phyloP scores from a whole-genome alignment of 64 coral and sea anemone species.

The Acropora yongei region DNA sequence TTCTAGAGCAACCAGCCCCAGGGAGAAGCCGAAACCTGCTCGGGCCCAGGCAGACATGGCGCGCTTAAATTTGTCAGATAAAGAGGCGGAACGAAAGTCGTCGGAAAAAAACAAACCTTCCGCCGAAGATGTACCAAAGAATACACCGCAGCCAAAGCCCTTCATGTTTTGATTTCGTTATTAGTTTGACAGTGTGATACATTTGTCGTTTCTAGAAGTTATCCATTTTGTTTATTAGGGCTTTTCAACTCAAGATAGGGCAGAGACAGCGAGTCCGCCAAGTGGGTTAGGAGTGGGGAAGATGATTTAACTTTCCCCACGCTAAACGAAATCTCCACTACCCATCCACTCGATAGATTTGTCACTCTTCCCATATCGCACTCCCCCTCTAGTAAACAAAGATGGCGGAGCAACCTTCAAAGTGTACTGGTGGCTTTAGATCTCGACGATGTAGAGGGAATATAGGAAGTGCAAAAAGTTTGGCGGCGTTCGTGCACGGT shows the following conservation, averaged over 20 bases:
- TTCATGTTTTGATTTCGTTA: conserved; percentile 23
- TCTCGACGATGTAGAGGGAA: neutral
- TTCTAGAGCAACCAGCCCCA: neutral
- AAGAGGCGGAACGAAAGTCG: conserved; percentile 25
- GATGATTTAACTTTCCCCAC: too few relatives aligned
- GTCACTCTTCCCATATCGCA: too few relatives aligned
- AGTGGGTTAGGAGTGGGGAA: too few relatives aligned
- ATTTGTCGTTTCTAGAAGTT: neutral
- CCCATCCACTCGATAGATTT: too few relatives aligned
- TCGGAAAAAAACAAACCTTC: conserved; percentile 24
- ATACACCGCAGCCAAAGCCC: conserved; percentile 24
- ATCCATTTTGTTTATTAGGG: too few relatives aligned
- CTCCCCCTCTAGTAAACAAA: too few relatives aligned
- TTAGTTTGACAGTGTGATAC: neutral
- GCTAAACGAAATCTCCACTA: too few relatives aligned
- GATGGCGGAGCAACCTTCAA: too few relatives aligned
- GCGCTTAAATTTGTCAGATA: conserved; percentile 43
- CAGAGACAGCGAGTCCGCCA: too few relatives aligned
- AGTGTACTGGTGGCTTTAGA: neutral
- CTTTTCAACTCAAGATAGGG: too few relatives aligned
- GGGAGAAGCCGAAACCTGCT: conserved; percentile 34
- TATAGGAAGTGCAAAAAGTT: too few relatives aligned
- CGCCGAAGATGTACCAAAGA: conserved; percentile 45
- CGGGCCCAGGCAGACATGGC: conserved; percentile 31
- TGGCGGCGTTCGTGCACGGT: too few relatives aligned